Evolutionary conservation across 2,113 vertebrate genomes (phyloP).

Genomic region (Martes martes): DNA sequence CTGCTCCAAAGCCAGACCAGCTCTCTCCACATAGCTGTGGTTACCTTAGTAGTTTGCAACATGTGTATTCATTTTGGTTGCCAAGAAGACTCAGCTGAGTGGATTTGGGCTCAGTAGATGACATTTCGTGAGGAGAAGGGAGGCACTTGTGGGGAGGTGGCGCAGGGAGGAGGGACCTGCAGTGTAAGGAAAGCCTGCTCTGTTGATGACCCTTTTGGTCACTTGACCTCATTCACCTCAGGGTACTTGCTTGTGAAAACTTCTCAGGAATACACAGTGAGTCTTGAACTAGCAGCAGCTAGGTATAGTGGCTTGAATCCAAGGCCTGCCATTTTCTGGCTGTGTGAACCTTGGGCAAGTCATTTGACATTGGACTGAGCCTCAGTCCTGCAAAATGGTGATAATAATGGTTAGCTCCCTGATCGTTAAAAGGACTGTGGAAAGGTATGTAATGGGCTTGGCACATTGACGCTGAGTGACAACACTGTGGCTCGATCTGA

Average conservation of each 20-base stretch:
- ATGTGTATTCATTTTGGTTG: neutral
- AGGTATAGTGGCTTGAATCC: neutral
- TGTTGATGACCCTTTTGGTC: neutral
- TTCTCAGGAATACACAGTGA: neutral
- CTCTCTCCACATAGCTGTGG: slow-evolving; percentile 23
- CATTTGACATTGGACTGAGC: neutral
- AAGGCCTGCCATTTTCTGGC: neutral
- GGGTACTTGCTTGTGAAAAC: neutral
- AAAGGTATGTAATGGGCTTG: neutral
- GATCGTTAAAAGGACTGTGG: neutral
- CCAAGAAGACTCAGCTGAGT: slow-evolving; percentile 37
- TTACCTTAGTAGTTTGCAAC: slow-evolving; percentile 44
- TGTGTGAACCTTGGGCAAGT: neutral
- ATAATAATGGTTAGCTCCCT: neutral
- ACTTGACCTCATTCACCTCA: neutral
- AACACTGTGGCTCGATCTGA: neutral
- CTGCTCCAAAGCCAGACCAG: neutral
- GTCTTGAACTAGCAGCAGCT: neutral
- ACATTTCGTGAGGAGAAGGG: neutral
- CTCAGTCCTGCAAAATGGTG: neutral
- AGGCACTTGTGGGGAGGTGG: neutral
- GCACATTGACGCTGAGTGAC: neutral
- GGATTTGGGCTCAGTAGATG: neutral
- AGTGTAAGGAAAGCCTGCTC: neutral
- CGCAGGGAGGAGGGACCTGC: neutral